Conservation (phyloP, 1,140 invertebrate species). For the Episyrphus balteatus region DNA sequence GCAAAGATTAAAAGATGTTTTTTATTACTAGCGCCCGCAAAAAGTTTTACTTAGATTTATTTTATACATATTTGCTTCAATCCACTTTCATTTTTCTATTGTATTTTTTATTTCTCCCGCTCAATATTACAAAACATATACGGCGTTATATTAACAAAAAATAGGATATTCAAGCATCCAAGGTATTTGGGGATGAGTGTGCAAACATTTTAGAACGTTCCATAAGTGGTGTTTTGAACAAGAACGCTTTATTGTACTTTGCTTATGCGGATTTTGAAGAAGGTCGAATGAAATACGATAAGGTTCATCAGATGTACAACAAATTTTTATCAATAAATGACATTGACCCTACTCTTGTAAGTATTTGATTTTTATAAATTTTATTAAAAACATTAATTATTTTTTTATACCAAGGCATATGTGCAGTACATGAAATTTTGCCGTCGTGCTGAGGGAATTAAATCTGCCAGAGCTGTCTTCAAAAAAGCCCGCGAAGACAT, state of each 20-base stretch:
- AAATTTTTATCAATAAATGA: slow-evolving; percentile 78
- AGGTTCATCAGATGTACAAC: slow-evolving; percentile 95
- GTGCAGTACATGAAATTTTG: slow-evolving; percentile 99
- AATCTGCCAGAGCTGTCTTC: slow-evolving; percentile 87
- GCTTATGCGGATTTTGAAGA: slow-evolving; percentile 99
- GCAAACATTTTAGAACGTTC: slow-evolving; percentile 89
- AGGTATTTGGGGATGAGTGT: slow-evolving; percentile 87
- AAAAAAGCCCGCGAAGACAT: slow-evolving; percentile 89
- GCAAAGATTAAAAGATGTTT: too few species aligned
- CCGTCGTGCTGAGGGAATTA: slow-evolving; percentile 92
- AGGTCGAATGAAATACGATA: slow-evolving; percentile 89
- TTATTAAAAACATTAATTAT: not conserved
- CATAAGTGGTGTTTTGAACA: slow-evolving; percentile 73
- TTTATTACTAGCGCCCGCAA: too few species aligned
- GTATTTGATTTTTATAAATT: slow-evolving; percentile 15
- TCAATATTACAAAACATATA: too few species aligned
- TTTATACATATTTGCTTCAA: too few species aligned
- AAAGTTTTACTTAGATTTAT: slow-evolving; percentile 3
- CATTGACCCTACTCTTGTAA: slow-evolving; percentile 88
- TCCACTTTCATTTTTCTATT: not conserved
- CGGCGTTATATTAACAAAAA: not conserved
- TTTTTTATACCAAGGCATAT: slow-evolving; percentile 59
- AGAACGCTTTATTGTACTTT: slow-evolving; percentile 91
- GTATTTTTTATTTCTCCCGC: not conserved
- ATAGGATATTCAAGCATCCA: slow-evolving; percentile 81